Conservation (phyloP, 2,888 invertebrate species). For the Amorpha juglandis region DNA sequence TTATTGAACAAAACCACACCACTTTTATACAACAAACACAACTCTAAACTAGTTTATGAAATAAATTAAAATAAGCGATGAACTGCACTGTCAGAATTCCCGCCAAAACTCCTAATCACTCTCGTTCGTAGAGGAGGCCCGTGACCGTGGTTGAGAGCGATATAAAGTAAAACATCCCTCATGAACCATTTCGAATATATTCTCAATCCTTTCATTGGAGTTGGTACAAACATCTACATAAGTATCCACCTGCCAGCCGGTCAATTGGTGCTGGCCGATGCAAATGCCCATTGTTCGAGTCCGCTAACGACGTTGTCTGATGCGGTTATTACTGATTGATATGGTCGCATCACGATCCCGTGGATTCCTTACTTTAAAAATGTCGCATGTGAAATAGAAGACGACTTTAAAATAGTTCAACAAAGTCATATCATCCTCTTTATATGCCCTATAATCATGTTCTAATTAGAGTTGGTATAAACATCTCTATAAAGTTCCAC, state of each 20-base stretch:
- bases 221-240: conserved; percentile 9
- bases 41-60: no score
- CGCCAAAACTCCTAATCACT: no score
- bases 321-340: neutral
- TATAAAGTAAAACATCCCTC: no score
- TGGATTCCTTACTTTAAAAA: neutral
- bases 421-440: no score
- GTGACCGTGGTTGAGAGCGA: no score
- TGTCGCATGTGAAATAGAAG: neutral
- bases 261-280: conserved; percentile 34
- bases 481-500: conserved; percentile 32
- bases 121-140: no score
- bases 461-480: neutral
- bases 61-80: no score
- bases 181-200: no score
- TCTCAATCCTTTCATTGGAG: neutral
- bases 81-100: no score
- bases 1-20: no score
- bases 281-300: conserved; percentile 40
- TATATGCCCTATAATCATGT: neutral
- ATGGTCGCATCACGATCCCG: neutral
- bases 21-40: no score
- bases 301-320: conserved; percentile 33
- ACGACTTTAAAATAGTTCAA: no score
- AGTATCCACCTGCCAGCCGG: conserved; percentile 34